Evolutionary conservation across 2,888 invertebrate species (phyloP).

Genomic region (Tetranychus piercei): DNA sequence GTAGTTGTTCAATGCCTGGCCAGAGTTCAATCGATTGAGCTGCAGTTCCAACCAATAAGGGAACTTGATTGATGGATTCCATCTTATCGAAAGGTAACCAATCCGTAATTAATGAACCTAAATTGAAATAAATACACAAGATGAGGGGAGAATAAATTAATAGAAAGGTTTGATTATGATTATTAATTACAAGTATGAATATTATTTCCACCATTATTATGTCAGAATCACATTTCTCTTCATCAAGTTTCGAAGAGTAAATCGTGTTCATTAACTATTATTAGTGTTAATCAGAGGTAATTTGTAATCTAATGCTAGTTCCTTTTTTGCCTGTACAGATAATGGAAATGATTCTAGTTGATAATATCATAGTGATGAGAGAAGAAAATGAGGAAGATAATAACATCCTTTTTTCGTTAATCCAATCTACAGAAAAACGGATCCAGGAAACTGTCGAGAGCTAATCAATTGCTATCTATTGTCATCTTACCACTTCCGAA

Average conservation of each 20-base stretch:
- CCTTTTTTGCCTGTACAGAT: neutral
- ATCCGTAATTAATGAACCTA: slow-evolving; percentile 16
- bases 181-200: neutral
- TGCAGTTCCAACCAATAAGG: slow-evolving; percentile 29
- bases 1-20: slow-evolving; percentile 27
- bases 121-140: too few species aligned
- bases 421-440: slow-evolving; percentile 1
- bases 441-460: neutral
- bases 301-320: neutral
- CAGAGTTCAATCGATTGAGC: slow-evolving; percentile 30
- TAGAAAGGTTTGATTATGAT: neutral
- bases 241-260: neutral
- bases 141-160: neutral
- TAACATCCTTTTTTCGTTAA: neutral
- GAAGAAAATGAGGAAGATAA: neutral
- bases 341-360: neutral
- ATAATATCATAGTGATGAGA: neutral
- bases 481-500: neutral
- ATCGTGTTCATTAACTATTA: neutral
- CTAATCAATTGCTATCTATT: neutral
- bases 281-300: neutral
- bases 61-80: slow-evolving; percentile 20
- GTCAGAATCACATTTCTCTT: neutral
- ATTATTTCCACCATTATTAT: neutral
- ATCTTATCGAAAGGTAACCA: slow-evolving; percentile 10